Evolutionary conservation across 1,140 invertebrate genomes (phyloP).

Genomic region (Anadara kagoshimensis): DNA sequence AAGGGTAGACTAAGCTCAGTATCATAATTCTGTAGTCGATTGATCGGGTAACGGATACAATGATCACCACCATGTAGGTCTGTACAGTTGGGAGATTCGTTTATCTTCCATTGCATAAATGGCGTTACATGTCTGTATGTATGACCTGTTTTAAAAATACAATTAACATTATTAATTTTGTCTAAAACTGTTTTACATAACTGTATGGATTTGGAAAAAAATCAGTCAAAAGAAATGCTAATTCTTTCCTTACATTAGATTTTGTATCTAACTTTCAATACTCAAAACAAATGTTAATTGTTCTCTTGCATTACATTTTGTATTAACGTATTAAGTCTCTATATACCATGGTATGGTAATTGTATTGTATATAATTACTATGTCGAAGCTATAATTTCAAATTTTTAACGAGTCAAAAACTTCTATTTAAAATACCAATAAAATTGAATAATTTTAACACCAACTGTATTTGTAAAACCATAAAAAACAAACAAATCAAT

Average conservation of each 20-base stretch:
- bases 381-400: too few species aligned
- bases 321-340: background rate
- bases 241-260: background rate
- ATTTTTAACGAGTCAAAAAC: too few species aligned
- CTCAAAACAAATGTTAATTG: background rate
- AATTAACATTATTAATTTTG: background rate
- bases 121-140: constrained; percentile 4
- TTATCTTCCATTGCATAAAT: constrained; percentile 1
- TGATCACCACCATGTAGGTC: background rate
- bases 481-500: too few species aligned
- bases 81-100: too few species aligned
- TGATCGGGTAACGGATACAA: constrained; percentile 29
- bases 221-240: background rate
- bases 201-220: background rate
- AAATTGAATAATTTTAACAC: too few species aligned
- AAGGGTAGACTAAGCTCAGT: constrained; percentile 5
- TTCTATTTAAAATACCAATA: too few species aligned
- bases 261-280: background rate
- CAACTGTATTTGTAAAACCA: too few species aligned
- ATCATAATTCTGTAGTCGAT: constrained; percentile 14
- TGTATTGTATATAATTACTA: background rate
- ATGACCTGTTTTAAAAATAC: background rate
- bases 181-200: background rate
- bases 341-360: background rate
- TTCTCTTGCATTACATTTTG: background rate